Conservation (phyloP, 2,888 invertebrate species). For the Heliconius aoede region DNA sequence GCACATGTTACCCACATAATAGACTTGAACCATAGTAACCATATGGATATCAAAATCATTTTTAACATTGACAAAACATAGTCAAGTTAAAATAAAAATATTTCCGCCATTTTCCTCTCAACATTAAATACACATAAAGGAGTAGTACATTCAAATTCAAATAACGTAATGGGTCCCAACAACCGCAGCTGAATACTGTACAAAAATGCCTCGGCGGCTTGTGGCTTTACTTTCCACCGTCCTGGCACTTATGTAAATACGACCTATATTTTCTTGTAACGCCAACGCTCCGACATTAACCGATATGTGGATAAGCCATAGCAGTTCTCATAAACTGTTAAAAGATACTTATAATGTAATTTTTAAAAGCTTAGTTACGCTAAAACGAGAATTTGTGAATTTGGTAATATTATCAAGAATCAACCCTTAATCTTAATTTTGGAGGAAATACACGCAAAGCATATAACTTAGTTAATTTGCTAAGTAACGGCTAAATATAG, state of each 20-base stretch:
- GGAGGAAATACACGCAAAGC: too few relatives aligned
- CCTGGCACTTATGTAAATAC: conserved; percentile 53
- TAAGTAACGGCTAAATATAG: background rate
- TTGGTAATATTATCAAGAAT: too few relatives aligned
- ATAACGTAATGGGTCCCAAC: conserved; percentile 43
- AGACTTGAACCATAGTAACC: background rate
- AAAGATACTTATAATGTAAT: background rate
- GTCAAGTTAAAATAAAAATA: background rate
- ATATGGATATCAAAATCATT: background rate
- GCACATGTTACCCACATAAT: too few relatives aligned
- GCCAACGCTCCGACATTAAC: conserved; percentile 1
- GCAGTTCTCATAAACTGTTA: background rate
- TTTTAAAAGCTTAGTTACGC: background rate
- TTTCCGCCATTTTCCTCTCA: conserved; percentile 3
- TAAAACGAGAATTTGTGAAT: too few relatives aligned
- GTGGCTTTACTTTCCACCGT: conserved; percentile 42
- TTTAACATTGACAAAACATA: background rate
- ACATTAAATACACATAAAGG: conserved; percentile 31
- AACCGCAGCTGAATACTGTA: conserved; percentile 39
- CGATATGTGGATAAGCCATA: background rate
- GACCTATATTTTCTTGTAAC: conserved; percentile 56
- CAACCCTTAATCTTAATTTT: too few relatives aligned
- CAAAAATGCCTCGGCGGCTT: conserved; percentile 43
- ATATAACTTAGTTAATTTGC: too few relatives aligned
- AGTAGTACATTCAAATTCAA: conserved; percentile 39